Evolutionary conservation across 2,888 invertebrate genomes (phyloP).

Genomic region (Sminthurinus aureus): DNA sequence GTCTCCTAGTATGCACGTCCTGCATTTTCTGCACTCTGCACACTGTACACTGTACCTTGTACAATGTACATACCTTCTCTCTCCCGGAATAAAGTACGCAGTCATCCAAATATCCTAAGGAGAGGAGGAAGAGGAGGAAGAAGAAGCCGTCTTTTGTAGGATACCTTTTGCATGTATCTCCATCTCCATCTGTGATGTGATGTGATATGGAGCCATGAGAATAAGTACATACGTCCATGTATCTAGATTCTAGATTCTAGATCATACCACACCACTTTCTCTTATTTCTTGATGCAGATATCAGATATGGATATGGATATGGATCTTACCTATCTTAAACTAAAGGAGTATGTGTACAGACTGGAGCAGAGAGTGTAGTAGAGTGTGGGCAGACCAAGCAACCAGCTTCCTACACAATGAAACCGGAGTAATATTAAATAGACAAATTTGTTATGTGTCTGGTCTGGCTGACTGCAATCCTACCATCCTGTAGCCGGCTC

Average conservation of each 20-base stretch:
- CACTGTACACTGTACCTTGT: neutral
- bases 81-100: too few relatives aligned
- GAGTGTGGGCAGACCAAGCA: too few relatives aligned
- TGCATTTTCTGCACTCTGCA: neutral
- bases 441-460: neutral
- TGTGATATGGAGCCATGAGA: neutral
- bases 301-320: neutral
- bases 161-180: neutral
- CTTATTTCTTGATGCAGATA: neutral
- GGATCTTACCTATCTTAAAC: neutral
- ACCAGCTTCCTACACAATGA: too few relatives aligned
- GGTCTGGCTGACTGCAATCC: neutral
- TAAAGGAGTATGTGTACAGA: too few relatives aligned
- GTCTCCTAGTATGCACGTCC: constrained; percentile 20
- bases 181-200: neutral
- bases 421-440: neutral
- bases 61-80: too few relatives aligned
- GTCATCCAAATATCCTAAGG: too few relatives aligned
- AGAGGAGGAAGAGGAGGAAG: too few relatives aligned
- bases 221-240: too few relatives aligned
- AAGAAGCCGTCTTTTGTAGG: neutral
- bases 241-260: too few relatives aligned
- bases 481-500: neutral
- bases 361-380: too few relatives aligned
- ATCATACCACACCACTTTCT: neutral